Percentiles rank a stretch among this genome's conserved stretches.
These are phyloP conservation scores for Aromia moschata DNA, from an alignment of 2,888 invertebrate genomes.

Conservation along the genomic window DNA sequence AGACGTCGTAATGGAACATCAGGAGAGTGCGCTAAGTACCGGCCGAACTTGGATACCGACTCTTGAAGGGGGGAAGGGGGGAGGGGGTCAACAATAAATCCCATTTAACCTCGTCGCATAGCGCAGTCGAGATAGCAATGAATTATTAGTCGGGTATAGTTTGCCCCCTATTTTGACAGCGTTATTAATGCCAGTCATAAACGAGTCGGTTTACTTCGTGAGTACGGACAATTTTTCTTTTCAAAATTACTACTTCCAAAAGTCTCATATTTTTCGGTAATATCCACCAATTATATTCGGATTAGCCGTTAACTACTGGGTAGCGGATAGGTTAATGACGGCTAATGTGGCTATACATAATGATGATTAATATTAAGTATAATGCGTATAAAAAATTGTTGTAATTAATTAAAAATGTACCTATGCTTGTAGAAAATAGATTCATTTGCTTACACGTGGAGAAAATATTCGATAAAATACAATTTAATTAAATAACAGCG, in stretches of 20 bases:
- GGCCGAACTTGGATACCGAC: background rate
- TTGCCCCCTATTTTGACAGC: conserved; percentile 5
- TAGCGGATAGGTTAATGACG: no score
- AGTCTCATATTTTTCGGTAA: background rate
- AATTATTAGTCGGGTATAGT: conserved; percentile 1
- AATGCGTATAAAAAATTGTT: no score
- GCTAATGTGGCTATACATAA: no score
- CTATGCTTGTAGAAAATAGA: no score
- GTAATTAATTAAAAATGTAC: no score
- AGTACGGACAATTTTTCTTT: background rate
- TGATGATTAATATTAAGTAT: no score
- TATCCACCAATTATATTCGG: background rate
- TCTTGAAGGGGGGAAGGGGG: no score
- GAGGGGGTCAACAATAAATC: background rate
- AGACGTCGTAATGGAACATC: background rate
- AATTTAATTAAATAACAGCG: no score
- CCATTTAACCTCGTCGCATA: conserved; percentile 3
- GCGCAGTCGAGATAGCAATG: background rate
- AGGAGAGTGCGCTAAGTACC: background rate
- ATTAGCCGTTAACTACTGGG: no score
- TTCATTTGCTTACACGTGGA: no score
- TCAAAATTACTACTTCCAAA: background rate
- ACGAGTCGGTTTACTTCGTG: background rate
- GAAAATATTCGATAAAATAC: no score
- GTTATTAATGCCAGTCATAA: conserved; percentile 1